Percentiles rank a stretch among this genome's conserved stretches.
phyloP scores from a whole-genome alignment of 1,140 invertebrate genomes.

The Lepidurus apus region DNA sequence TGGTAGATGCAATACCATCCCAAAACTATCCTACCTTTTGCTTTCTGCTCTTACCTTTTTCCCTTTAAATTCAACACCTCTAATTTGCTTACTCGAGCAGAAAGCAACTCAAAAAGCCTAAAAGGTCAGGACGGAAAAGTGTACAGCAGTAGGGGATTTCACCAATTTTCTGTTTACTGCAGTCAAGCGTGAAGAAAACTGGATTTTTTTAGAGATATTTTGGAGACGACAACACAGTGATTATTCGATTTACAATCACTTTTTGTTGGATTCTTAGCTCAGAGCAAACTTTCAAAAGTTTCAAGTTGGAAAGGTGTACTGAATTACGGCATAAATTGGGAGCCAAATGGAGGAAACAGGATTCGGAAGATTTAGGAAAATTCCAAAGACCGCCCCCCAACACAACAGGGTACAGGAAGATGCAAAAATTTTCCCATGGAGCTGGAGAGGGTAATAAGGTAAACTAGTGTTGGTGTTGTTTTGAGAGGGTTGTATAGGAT shows the following conservation, averaged over 20 bases:
- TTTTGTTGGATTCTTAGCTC: too few relatives aligned
- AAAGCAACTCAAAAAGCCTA: not conserved
- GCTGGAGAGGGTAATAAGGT: conserved; percentile 5
- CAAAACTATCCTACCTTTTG: not conserved
- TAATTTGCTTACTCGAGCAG: not conserved
- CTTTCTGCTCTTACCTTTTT: not conserved
- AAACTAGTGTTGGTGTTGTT: not conserved
- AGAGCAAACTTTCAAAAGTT: too few relatives aligned
- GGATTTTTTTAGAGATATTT: not conserved
- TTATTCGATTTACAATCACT: too few relatives aligned
- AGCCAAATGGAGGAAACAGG: too few relatives aligned
- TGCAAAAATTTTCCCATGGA: not conserved
- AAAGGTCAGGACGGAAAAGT: not conserved
- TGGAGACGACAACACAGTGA: too few relatives aligned
- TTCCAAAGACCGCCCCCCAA: not conserved
- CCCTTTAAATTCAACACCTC: conserved; percentile 6
- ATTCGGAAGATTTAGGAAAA: not conserved
- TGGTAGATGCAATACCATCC: not conserved
- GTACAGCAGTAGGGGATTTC: not conserved
- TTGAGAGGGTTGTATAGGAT: not conserved
- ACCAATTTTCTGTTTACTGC: not conserved
- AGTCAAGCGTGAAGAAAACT: not conserved
- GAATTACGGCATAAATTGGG: too few relatives aligned
- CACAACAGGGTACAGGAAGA: not conserved
- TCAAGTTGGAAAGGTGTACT: too few relatives aligned